Evolutionary conservation across 2,113 vertebrate species (phyloP).

Genomic region (Pleuronectes platessa): DNA sequence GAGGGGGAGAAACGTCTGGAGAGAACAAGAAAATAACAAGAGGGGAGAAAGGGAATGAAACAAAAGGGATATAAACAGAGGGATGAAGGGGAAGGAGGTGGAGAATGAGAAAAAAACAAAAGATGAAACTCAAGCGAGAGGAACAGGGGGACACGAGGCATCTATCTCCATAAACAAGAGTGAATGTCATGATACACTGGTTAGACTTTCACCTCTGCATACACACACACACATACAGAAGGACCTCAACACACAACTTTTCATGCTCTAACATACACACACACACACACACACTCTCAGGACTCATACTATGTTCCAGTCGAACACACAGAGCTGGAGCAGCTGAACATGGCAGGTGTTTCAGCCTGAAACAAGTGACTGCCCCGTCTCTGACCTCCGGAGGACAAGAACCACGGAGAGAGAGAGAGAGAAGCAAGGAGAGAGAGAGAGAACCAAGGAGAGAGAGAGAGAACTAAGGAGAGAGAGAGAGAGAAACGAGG

Average conservation of each 20-base stretch:
- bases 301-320: neutral
- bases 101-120: neutral
- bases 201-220: neutral
- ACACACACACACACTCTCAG: neutral
- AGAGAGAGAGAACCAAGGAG: too few relatives aligned
- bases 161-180: neutral
- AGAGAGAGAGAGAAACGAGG: too few relatives aligned
- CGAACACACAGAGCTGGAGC: slow-evolving; percentile 19
- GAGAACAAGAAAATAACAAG: neutral
- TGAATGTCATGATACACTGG: neutral
- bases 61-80: neutral
- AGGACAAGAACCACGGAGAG: neutral
- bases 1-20: neutral
- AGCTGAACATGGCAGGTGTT: slow-evolving; percentile 66
- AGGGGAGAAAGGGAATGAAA: neutral
- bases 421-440: neutral
- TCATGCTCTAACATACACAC: neutral
- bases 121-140: neutral
- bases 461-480: too few relatives aligned
- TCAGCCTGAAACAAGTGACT: slow-evolving; percentile 43
- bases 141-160: neutral
- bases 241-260: neutral
- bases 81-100: neutral
- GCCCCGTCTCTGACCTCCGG: slow-evolving; percentile 55
- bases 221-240: slow-evolving; percentile 3